phyloP scores from a whole-genome alignment of 2,888 invertebrate species.

The Pediacus dermestoides region DNA sequence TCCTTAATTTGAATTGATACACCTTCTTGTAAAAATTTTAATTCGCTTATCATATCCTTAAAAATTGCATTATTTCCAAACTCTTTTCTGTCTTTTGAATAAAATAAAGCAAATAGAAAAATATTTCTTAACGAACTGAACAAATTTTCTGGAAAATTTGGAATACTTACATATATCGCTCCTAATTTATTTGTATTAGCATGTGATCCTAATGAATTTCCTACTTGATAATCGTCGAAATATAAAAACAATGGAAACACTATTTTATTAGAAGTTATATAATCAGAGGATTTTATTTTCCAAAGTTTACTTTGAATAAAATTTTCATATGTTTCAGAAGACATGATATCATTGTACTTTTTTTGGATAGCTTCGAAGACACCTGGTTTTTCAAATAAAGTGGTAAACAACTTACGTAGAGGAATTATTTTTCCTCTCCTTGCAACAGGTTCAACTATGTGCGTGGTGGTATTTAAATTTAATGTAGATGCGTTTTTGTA shows the following conservation, averaged over 20 bases:
- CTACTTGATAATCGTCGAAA: constrained; percentile 13
- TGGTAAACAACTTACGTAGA: constrained; percentile 9
- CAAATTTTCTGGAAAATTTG: constrained; percentile 14
- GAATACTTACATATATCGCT: constrained; percentile 12
- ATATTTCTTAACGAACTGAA: constrained; percentile 12
- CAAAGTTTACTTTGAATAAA: constrained; percentile 6
- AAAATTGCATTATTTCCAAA: constrained; percentile 17
- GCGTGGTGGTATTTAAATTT: too few species aligned
- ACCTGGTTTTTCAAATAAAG: constrained; percentile 14
- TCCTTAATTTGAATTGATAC: constrained; percentile 11
- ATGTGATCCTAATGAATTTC: constrained; percentile 11
- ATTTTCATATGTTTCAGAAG: neutral
- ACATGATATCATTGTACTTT: constrained; percentile 7
- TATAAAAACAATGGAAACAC: constrained; percentile 12
- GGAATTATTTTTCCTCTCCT: constrained; percentile 10
- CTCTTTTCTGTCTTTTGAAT: constrained; percentile 12
- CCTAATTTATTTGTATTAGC: constrained; percentile 11
- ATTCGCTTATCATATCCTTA: constrained; percentile 10
- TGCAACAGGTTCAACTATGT: too few species aligned
- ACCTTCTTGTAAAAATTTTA: constrained; percentile 14
- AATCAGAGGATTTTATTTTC: constrained; percentile 8
- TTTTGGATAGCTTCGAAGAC: constrained; percentile 12
- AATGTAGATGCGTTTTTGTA: too few species aligned
- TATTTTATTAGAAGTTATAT: constrained; percentile 4
- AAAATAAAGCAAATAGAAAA: constrained; percentile 16